These are phyloP conservation scores for Moxostoma hubbsi DNA, from an alignment of 2,797 vertebrate genomes.

Conservation along the genomic window DNA sequence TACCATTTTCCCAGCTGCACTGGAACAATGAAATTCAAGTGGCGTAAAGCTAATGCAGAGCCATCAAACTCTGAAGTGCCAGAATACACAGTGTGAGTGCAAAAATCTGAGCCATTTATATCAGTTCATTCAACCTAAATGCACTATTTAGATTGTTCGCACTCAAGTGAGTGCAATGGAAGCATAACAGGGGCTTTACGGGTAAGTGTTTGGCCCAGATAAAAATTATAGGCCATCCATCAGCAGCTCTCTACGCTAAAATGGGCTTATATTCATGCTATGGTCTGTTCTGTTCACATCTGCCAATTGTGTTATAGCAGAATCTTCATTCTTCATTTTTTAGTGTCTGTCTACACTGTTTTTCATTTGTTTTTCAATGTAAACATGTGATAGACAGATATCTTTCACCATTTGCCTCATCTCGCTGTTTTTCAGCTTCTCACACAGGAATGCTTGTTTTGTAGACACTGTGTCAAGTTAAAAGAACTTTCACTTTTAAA, in stretches of 20 bases:
- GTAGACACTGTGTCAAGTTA: too few relatives aligned
- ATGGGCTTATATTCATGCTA: conserved; percentile 5
- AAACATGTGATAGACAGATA: too few relatives aligned
- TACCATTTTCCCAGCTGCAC: conserved; percentile 1
- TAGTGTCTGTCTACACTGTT: too few relatives aligned
- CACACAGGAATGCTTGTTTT: too few relatives aligned
- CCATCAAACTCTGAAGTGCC: too few relatives aligned
- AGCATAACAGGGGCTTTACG: conserved; percentile 15
- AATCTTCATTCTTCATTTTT: not conserved
- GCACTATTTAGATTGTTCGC: conserved; percentile 20
- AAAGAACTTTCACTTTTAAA: too few relatives aligned
- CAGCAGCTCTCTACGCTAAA: conserved; percentile 7
- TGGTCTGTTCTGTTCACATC: not conserved
- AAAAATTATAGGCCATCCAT: conserved; percentile 1
- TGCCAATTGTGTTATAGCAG: conserved; percentile 12
- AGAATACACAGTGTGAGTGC: not conserved
- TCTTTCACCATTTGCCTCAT: too few relatives aligned
- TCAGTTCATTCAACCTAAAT: conserved; percentile 27
- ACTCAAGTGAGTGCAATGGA: conserved; percentile 29
- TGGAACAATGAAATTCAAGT: conserved; percentile 61
- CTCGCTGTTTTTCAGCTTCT: too few relatives aligned
- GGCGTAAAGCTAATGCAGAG: conserved; percentile 51
- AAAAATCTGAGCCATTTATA: conserved; percentile 28
- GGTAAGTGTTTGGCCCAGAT: conserved; percentile 26
- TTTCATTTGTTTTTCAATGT: too few relatives aligned